A percentile compares a stretch with the other conserved stretches of the same genome.
Conservation (phyloP, 1,140 invertebrate species). For the Zaprionus ornatus region DNA sequence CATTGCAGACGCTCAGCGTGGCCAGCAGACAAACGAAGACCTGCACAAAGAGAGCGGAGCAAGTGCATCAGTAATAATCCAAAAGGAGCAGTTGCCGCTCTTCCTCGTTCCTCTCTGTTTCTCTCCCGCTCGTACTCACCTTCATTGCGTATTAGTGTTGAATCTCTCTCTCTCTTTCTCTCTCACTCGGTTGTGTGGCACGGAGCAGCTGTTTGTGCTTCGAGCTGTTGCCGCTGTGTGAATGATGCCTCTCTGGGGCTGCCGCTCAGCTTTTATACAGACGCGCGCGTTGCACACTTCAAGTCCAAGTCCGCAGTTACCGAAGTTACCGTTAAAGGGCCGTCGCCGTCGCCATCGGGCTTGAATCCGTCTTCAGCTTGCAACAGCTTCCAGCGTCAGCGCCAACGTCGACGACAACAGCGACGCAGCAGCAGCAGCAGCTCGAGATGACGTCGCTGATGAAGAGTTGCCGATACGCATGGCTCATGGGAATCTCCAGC, state of each 20-base stretch:
- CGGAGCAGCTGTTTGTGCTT: conserved; percentile 42
- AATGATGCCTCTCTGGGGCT: conserved; percentile 69
- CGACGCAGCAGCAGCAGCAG: neutral
- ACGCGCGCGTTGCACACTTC: neutral
- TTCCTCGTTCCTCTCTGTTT: conserved; percentile 10
- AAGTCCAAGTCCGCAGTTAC: conserved; percentile 25
- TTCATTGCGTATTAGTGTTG: conserved; percentile 56
- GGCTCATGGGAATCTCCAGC: conserved; percentile 11
- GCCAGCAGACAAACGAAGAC: conserved; percentile 72
- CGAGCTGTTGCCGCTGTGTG: conserved; percentile 53
- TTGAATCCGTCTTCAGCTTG: conserved; percentile 17
- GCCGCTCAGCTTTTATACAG: conserved; percentile 68
- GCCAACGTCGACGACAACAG: neutral
- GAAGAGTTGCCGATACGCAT: conserved; percentile 47
- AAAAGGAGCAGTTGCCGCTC: conserved; percentile 10
- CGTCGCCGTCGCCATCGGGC: conserved; percentile 8
- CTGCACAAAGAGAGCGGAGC: conserved; percentile 35
- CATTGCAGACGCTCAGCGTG: conserved; percentile 67
- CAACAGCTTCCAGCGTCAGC: conserved; percentile 11
- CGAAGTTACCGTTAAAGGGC: conserved; percentile 59
- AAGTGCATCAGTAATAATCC: conserved; percentile 43
- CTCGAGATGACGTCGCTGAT: conserved; percentile 34
- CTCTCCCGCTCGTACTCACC: conserved; percentile 49
- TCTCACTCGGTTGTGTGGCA: conserved; percentile 11
- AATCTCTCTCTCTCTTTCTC: conserved; percentile 19